Evolutionary conservation across 2,888 invertebrate species (phyloP), one percentile per base, ranked within the genome.

Genomic region (Parnassius mnemosyne): DNA sequence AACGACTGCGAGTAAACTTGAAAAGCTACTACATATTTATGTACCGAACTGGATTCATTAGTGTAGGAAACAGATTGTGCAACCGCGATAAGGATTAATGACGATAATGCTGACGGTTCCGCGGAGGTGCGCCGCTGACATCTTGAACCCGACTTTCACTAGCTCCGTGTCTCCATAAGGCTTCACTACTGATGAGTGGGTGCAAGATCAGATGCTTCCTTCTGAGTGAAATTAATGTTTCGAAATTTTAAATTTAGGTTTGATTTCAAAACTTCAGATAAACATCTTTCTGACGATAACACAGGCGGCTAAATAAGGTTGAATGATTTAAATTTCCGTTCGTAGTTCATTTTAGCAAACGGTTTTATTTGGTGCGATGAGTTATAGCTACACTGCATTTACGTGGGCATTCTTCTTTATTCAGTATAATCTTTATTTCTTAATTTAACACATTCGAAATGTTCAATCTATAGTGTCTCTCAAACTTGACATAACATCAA

Each of bases 121-220:
- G 63, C 49, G 61, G 67, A 65, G 69, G 66, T 69, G 71, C 75
- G 73, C 78, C 71, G 78, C 69, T 85, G 84, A 85, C 85, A 83
- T 87, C 80, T 85, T 89, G 85, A 87, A 88, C 87, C 77, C 76
- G 68, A 81, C 89, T 89, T 89, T 89, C 87, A 83, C 88, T 74
- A 72, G 68, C 68, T 73, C 67, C 71, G 69, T 67, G 68, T 77
- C 76, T 76, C 74, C 72, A 65, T 67, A 71, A 67, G 68, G 68
- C 70, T 66, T 60, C 63, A 64, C 53, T 59, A 51, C 44, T 64
- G 64, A 62, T 46, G 59, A 63, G 58, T 68, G 63, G 65, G 61
- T 57, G 61, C 61, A 44, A 59, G 10, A 58, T 49, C 13, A 49
- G 13, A 49, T 10, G 49, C 69, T 73, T 73, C 73, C 70, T 73